Evolutionary conservation across 2,113 vertebrate genomes (phyloP).

Genomic region (Callopanchax toddi): DNA sequence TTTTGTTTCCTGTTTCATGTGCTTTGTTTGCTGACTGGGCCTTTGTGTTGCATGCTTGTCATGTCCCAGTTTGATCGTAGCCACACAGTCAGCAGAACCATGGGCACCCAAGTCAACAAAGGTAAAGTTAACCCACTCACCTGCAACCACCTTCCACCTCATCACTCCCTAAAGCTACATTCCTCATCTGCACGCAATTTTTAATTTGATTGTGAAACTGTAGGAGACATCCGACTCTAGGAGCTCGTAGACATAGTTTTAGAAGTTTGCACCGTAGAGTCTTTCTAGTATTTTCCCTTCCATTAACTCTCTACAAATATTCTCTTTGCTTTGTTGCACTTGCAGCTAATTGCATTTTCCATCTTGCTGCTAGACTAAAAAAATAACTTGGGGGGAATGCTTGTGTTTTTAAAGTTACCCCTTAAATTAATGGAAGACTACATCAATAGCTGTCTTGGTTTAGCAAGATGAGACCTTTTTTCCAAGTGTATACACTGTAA

Average conservation of each 20-base stretch:
- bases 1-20: constrained; percentile 51
- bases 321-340: no score
- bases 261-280: constrained; percentile 31
- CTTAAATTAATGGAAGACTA: no score
- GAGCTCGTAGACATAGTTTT: constrained; percentile 27
- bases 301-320: neutral
- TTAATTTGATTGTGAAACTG: constrained; percentile 40
- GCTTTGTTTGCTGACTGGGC: constrained; percentile 64
- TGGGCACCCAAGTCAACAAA: constrained; percentile 76
- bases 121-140: constrained; percentile 76
- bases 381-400: no score
- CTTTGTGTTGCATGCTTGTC: constrained; percentile 75
- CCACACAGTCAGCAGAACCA: constrained; percentile 77
- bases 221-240: constrained; percentile 32
- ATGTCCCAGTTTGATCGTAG: constrained; percentile 81
- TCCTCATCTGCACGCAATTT: constrained; percentile 42
- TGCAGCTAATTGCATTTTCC: no score
- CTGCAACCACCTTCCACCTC: constrained; percentile 32
- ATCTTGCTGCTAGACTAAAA: no score
- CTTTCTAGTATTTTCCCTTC: constrained; percentile 17
- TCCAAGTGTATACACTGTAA: no score
- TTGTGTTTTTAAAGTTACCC: no score
- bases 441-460: no score
- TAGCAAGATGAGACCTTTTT: no score
- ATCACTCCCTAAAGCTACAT: constrained; percentile 31